phyloP scores from a whole-genome alignment of 2,888 invertebrate species.

The Latheticus oryzae region DNA sequence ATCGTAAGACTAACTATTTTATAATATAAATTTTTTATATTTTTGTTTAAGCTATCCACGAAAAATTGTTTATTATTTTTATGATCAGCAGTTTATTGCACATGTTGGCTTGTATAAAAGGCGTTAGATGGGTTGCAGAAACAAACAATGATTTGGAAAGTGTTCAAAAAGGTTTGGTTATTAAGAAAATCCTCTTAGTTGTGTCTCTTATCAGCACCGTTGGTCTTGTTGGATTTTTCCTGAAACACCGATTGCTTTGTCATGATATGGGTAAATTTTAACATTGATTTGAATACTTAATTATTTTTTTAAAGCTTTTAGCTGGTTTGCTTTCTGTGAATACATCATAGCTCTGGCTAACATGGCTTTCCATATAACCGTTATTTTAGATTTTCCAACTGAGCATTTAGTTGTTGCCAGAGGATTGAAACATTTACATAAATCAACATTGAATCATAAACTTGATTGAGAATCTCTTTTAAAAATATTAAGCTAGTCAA shows the following conservation, averaged over 20 bases:
- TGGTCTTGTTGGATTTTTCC: conserved; percentile 88
- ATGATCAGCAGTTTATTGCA: conserved; percentile 87
- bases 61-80: conserved; percentile 91
- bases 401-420: conserved; percentile 82
- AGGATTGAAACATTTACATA: conserved; percentile 57
- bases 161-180: conserved; percentile 54
- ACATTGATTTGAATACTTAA: conserved; percentile 5
- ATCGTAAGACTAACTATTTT: conserved; percentile 72
- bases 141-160: conserved; percentile 53
- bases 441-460: conserved; percentile 46
- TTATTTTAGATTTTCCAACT: conserved; percentile 86
- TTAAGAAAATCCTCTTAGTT: conserved; percentile 81
- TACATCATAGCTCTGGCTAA: conserved; percentile 92
- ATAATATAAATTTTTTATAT: conserved; percentile 62
- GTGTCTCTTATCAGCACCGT: conserved; percentile 83
- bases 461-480: conserved; percentile 41
- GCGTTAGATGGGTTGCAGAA: conserved; percentile 62
- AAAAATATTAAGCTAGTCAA: conserved; percentile 34
- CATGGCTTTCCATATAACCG: conserved; percentile 92
- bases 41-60: conserved; percentile 92
- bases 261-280: conserved; percentile 83
- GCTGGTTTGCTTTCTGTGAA: conserved; percentile 94
- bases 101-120: conserved; percentile 81
- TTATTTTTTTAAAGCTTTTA: conserved; percentile 80
- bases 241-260: conserved; percentile 89